phyloP scores from a whole-genome alignment of 2,888 invertebrate species.

The Mythimna lalbum region DNA sequence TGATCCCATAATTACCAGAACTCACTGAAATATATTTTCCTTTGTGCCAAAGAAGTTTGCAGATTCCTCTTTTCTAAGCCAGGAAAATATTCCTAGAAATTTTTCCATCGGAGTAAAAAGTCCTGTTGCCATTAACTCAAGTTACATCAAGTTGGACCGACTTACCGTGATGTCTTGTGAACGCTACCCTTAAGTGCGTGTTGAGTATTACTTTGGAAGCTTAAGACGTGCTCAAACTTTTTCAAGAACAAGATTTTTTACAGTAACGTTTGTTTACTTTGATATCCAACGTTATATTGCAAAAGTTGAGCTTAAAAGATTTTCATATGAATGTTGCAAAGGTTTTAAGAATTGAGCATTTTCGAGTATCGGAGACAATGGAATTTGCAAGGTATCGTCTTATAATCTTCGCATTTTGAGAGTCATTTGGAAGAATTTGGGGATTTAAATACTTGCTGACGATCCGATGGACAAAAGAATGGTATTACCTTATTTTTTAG shows the following conservation, averaged over 20 bases:
- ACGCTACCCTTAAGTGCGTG: slow-evolving; percentile 68
- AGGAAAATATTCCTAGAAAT: slow-evolving; percentile 37
- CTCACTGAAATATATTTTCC: slow-evolving; percentile 10
- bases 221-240: slow-evolving; percentile 68
- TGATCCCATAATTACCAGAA: slow-evolving; percentile 19
- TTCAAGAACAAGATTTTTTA: slow-evolving; percentile 65
- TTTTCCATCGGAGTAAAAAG: slow-evolving; percentile 57
- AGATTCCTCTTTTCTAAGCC: slow-evolving; percentile 24
- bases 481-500: not conserved
- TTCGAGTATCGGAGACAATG: slow-evolving; percentile 24
- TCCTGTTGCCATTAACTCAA: slow-evolving; percentile 64
- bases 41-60: slow-evolving; percentile 10
- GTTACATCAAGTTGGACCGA: slow-evolving; percentile 59
- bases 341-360: slow-evolving; percentile 28
- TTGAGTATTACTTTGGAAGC: slow-evolving; percentile 71
- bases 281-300: slow-evolving; percentile 58
- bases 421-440: slow-evolving; percentile 23
- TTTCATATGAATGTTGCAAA: slow-evolving; percentile 45
- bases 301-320: slow-evolving; percentile 60
- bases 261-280: slow-evolving; percentile 62
- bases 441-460: slow-evolving; percentile 29
- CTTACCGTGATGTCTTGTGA: slow-evolving; percentile 58
- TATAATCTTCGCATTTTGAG: slow-evolving; percentile 42
- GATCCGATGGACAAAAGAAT: not conserved
- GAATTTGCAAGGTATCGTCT: slow-evolving; percentile 40